These are phyloP conservation scores for Callyntrura sp. DNA, from an alignment of 2,888 invertebrate genomes.

Conservation along the genomic window DNA sequence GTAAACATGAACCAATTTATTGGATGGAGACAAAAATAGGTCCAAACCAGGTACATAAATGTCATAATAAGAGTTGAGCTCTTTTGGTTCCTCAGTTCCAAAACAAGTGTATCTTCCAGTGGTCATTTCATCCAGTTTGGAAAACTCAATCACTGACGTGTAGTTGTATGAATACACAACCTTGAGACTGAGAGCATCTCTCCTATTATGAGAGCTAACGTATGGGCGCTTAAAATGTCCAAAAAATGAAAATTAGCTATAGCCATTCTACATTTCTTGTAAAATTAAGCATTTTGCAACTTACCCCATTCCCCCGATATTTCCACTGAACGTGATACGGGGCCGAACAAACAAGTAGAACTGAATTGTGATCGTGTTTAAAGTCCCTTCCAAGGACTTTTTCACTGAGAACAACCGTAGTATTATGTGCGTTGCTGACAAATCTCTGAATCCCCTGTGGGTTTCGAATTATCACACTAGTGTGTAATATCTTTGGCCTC, in stretches of 20 bases:
- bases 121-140: constrained; percentile 70
- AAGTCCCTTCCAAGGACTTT: constrained; percentile 67
- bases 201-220: constrained; percentile 64
- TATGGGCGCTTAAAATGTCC: constrained; percentile 49
- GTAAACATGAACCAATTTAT: constrained; percentile 72
- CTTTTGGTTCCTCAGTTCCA: constrained; percentile 70
- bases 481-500: constrained; percentile 71
- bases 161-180: constrained; percentile 73
- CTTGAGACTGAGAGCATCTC: constrained; percentile 64
- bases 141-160: constrained; percentile 75
- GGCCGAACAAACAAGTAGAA: constrained; percentile 72
- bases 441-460: constrained; percentile 64
- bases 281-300: not conserved
- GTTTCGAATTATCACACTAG: constrained; percentile 68
- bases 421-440: constrained; percentile 63
- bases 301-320: constrained; percentile 73
- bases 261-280: too few species aligned
- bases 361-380: constrained; percentile 61
- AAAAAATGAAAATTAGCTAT: not conserved
- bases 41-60: constrained; percentile 75
- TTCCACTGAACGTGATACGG: constrained; percentile 76
- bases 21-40: constrained; percentile 59
- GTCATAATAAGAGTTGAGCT: constrained; percentile 71
- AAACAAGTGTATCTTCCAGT: constrained; percentile 76
- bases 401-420: constrained; percentile 60